Evolutionary conservation across 2,797 vertebrate genomes (phyloP).

Genomic region (Hyperoplus lanceolatus): DNA sequence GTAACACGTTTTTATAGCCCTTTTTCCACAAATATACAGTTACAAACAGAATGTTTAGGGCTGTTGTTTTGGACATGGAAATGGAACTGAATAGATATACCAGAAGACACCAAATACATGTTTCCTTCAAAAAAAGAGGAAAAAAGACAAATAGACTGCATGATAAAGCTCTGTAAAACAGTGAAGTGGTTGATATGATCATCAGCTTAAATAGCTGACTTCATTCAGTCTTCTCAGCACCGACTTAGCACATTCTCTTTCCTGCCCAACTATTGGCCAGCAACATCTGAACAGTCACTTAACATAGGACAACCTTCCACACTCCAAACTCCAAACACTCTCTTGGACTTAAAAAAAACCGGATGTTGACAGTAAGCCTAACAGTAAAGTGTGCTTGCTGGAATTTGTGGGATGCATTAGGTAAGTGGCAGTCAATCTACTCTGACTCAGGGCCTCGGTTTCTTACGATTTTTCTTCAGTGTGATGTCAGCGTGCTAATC

Average conservation of each 20-base stretch:
- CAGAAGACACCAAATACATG: neutral
- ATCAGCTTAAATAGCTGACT: neutral
- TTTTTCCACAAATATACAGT: conserved; percentile 3
- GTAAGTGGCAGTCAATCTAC: conserved; percentile 26
- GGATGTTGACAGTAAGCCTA: conserved; percentile 13
- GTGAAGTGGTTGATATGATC: neutral
- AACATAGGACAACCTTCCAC: conserved; percentile 1
- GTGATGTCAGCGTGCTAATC: conserved; percentile 66
- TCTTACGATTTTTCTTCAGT: conserved; percentile 33
- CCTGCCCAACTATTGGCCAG: neutral
- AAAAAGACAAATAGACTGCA: neutral
- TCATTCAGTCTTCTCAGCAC: neutral
- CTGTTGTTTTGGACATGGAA: conserved; percentile 1
- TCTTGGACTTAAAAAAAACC: conserved; percentile 8
- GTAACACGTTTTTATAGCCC: neutral
- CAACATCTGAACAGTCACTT: conserved; percentile 11
- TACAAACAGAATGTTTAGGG: neutral
- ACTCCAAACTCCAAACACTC: neutral
- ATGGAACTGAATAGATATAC: neutral
- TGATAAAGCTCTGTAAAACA: neutral
- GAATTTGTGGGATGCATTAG: conserved; percentile 28
- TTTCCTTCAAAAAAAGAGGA: neutral
- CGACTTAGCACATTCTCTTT: neutral
- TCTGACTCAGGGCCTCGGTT: conserved; percentile 56
- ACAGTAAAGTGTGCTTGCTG: neutral